A percentile compares a stretch with the other conserved stretches of the same genome.
Conservation (phyloP, 2,888 invertebrate species). For the Apamea monoglypha region DNA sequence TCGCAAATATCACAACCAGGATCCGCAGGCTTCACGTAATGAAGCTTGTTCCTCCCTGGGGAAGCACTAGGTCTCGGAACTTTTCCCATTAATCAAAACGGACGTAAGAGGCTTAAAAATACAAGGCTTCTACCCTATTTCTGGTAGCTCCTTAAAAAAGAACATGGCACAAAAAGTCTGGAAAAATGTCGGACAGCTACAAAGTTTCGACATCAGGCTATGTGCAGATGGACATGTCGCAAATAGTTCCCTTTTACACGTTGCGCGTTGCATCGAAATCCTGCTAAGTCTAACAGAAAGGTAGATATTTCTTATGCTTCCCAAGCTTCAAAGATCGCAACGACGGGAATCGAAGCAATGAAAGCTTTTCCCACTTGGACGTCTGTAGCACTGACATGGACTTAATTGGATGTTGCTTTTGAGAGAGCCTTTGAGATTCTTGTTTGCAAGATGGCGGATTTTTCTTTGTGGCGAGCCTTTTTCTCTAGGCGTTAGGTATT, state of each 20-base stretch:
- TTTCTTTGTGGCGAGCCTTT: slow-evolving; percentile 33
- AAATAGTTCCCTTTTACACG: slow-evolving; percentile 6
- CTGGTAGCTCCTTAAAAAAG: slow-evolving; percentile 11
- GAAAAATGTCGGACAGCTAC: not conserved
- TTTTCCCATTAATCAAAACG: slow-evolving; percentile 42
- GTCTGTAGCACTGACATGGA: slow-evolving; percentile 51
- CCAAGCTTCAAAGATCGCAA: slow-evolving; percentile 45
- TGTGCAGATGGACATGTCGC: not conserved
- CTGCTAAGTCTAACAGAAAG: slow-evolving; percentile 14
- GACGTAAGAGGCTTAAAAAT: slow-evolving; percentile 52
- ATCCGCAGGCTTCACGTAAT: slow-evolving; percentile 35
- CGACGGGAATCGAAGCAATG: slow-evolving; percentile 46
- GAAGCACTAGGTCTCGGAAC: slow-evolving; percentile 37
- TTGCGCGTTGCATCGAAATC: not conserved
- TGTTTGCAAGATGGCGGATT: slow-evolving; percentile 52
- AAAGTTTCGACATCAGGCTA: not conserved
- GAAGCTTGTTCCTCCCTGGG: slow-evolving; percentile 22
- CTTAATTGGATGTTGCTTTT: slow-evolving; percentile 64
- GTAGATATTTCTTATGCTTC: slow-evolving; percentile 23
- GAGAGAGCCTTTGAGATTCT: slow-evolving; percentile 48
- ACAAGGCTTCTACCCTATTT: slow-evolving; percentile 16
- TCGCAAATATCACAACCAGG: slow-evolving; percentile 8
- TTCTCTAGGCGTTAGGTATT: slow-evolving; percentile 39
- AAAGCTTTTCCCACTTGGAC: slow-evolving; percentile 50
- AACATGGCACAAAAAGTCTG: not conserved